Conservation (phyloP, 2,797 vertebrate genomes). For the Anguilla marmorata region DNA sequence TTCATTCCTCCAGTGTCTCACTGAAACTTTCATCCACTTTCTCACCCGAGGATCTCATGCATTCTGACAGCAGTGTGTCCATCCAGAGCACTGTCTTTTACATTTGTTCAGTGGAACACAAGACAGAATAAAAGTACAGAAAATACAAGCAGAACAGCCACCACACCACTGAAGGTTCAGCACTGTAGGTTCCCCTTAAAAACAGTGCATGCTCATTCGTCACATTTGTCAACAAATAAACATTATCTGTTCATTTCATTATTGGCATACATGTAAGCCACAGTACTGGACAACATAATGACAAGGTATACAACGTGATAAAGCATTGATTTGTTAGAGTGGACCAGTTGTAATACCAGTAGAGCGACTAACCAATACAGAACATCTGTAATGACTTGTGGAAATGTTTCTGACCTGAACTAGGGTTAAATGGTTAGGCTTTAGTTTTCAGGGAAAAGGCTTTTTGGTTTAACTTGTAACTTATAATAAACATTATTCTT, state of each 20-base stretch:
- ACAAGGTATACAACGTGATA: not conserved
- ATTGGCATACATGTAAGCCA: not conserved
- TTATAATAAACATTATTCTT: no score
- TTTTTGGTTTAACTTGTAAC: no score
- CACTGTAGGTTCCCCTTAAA: not conserved
- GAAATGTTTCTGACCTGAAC: not conserved
- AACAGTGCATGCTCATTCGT: no score
- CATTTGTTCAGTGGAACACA: slow-evolving; percentile 32
- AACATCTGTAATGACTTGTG: not conserved
- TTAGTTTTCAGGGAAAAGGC: no score
- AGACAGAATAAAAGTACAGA: not conserved
- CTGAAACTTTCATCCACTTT: not conserved
- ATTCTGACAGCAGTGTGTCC: not conserved
- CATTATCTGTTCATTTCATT: not conserved
- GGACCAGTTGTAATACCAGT: not conserved
- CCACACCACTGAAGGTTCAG: no score
- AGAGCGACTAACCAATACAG: not conserved
- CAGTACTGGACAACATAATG: fast-evolving
- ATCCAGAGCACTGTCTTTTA: not conserved
- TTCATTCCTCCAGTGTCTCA: slow-evolving; percentile 7
- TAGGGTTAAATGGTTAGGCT: not conserved
- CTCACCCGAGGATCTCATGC: not conserved
- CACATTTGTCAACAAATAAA: not conserved
- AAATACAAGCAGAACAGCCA: not conserved
- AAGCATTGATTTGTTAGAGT: not conserved